A percentile compares a stretch with the other conserved stretches of the same genome.
Conservation (phyloP, 1,140 invertebrate genomes). For the Orius insidiosus region DNA sequence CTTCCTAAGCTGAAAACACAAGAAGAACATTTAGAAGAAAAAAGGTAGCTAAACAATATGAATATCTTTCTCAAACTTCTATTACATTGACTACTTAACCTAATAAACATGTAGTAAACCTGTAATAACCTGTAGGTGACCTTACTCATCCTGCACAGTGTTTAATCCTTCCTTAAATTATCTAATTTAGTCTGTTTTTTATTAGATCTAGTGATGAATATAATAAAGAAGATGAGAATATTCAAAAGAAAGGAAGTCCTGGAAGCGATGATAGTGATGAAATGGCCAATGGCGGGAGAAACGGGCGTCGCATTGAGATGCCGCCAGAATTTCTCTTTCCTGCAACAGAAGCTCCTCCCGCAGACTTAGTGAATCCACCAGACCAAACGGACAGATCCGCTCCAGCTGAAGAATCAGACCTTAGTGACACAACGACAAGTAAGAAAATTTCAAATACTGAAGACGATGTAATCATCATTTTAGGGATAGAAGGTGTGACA, state of each 20-base stretch:
- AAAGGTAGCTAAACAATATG: slow-evolving; percentile 2
- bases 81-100: too few relatives aligned
- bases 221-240: background rate
- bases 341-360: slow-evolving; percentile 46
- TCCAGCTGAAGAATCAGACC: slow-evolving; percentile 28
- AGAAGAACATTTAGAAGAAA: slow-evolving; percentile 9
- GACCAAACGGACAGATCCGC: slow-evolving; percentile 29
- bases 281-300: slow-evolving; percentile 36
- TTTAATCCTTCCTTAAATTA: too few relatives aligned
- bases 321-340: slow-evolving; percentile 62
- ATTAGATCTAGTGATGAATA: too few relatives aligned
- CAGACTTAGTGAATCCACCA: slow-evolving; percentile 29
- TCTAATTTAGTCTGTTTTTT: too few relatives aligned
- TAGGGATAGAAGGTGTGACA: slow-evolving; percentile 5
- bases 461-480: background rate
- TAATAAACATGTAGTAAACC: too few relatives aligned
- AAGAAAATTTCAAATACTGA: background rate
- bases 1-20: slow-evolving; percentile 50
- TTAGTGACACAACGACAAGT: slow-evolving; percentile 26
- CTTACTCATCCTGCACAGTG: too few relatives aligned
- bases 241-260: background rate
- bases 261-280: slow-evolving; percentile 1
- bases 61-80: background rate
- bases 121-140: too few relatives aligned
- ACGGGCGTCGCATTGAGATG: slow-evolving; percentile 61